phyloP scores from a whole-genome alignment of 2,113 vertebrate species.

The Sceloporus undulatus region DNA sequence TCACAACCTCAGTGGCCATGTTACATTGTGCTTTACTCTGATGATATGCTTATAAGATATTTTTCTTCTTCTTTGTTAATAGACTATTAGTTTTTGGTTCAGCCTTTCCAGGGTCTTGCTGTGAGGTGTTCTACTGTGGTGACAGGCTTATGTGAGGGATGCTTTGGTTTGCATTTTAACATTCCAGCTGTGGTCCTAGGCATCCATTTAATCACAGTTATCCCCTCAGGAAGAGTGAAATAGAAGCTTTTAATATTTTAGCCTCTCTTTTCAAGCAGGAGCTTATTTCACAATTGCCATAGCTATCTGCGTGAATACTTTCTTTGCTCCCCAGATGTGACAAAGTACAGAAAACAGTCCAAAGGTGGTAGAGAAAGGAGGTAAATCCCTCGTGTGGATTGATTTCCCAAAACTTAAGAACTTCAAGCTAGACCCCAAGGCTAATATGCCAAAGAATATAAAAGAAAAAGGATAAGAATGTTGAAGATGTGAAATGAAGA shows the following conservation, averaged over 20 bases:
- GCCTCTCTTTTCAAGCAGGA: slow-evolving; percentile 53
- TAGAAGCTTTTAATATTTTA: slow-evolving; percentile 58
- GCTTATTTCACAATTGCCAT: slow-evolving; percentile 45
- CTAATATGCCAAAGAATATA: slow-evolving; percentile 60
- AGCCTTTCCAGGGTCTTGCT: slow-evolving; percentile 68
- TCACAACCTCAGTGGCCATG: slow-evolving; percentile 5
- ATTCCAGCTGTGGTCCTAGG: slow-evolving; percentile 69
- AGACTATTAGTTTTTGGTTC: slow-evolving; percentile 67
- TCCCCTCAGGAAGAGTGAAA: slow-evolving; percentile 59
- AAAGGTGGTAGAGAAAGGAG: slow-evolving; percentile 54
- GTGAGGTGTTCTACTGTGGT: slow-evolving; percentile 60
- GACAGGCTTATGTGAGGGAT: slow-evolving; percentile 48
- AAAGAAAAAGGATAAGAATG: slow-evolving; percentile 49
- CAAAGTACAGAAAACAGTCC: slow-evolving; percentile 69
- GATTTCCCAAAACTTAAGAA: slow-evolving; percentile 57
- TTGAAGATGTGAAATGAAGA: slow-evolving; percentile 49
- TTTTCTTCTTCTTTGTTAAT: slow-evolving; percentile 48
- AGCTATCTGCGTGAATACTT: slow-evolving; percentile 51
- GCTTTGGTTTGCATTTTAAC: slow-evolving; percentile 66
- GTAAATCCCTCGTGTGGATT: slow-evolving; percentile 60
- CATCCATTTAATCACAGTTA: slow-evolving; percentile 65
- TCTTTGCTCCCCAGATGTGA: slow-evolving; percentile 62
- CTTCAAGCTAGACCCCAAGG: slow-evolving; percentile 50
- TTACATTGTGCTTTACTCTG: slow-evolving; percentile 50
- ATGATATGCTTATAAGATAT: slow-evolving; percentile 53